Conservation (phyloP, 2,888 invertebrate species). For the Ochropleura plecta region DNA sequence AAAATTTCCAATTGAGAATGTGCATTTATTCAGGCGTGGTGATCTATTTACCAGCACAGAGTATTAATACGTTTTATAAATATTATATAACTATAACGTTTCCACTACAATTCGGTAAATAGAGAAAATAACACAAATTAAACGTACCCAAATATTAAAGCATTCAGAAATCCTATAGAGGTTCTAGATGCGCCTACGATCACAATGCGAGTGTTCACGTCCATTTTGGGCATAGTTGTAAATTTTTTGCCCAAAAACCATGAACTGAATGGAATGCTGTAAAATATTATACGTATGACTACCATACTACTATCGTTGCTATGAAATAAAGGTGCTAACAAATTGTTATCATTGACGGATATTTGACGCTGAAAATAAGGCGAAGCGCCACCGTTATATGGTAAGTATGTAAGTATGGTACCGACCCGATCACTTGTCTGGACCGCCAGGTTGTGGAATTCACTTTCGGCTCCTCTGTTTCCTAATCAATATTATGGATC, state of each 20-base stretch:
- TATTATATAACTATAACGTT: too few species aligned
- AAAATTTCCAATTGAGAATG: too few species aligned
- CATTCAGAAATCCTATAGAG: constrained; percentile 91
- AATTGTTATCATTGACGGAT: background rate
- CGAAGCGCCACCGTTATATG: too few species aligned
- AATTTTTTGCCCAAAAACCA: constrained; percentile 87
- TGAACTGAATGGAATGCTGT: constrained; percentile 79
- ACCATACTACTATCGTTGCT: background rate
- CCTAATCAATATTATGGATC: too few species aligned
- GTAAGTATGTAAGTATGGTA: too few species aligned
- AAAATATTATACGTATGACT: constrained; percentile 28
- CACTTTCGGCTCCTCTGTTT: too few species aligned
- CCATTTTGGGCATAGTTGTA: constrained; percentile 84
- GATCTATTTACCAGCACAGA: too few species aligned
- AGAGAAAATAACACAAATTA: background rate
- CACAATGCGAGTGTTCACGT: constrained; percentile 91
- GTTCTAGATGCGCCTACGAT: constrained; percentile 92
- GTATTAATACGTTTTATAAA: too few species aligned
- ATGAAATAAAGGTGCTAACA: background rate
- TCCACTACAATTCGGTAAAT: background rate
- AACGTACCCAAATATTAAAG: constrained; percentile 88
- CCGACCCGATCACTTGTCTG: too few species aligned
- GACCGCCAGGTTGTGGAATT: too few species aligned
- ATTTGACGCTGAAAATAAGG: background rate
- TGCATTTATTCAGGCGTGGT: too few species aligned